A percentile compares a stretch with the other conserved stretches of the same genome.
phyloP scores from a whole-genome alignment of 2,888 invertebrate genomes.

The Zeuzera pyrina region DNA sequence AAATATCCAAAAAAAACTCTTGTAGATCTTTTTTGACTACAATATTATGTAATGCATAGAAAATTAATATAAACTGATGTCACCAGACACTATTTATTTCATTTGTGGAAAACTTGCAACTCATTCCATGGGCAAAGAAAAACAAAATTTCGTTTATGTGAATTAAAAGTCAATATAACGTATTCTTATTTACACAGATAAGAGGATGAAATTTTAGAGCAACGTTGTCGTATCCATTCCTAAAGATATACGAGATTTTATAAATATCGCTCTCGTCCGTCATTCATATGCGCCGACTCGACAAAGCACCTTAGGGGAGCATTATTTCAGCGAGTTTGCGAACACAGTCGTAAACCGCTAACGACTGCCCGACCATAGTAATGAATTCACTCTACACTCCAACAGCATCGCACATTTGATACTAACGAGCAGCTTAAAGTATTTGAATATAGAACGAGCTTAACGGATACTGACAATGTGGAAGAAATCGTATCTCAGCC shows the following conservation, averaged over 20 bases:
- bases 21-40: too few species aligned
- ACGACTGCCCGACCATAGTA: constrained; percentile 60
- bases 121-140: too few species aligned
- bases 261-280: constrained; percentile 8
- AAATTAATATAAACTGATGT: too few species aligned
- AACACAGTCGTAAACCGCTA: constrained; percentile 60
- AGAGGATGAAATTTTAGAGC: too few species aligned
- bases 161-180: too few species aligned
- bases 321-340: constrained; percentile 61
- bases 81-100: too few species aligned
- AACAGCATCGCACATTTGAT: constrained; percentile 32
- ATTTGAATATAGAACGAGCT: constrained; percentile 26
- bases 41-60: too few species aligned
- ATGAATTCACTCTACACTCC: constrained; percentile 58
- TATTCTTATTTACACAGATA: too few species aligned
- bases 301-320: constrained; percentile 40
- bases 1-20: too few species aligned
- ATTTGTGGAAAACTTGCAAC: too few species aligned
- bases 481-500: too few species aligned
- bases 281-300: constrained; percentile 23
- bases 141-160: background rate
- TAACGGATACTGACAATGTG: background rate
- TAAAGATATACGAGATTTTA: constrained; percentile 6
- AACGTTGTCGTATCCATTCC: too few species aligned
- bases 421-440: constrained; percentile 35